Percentiles rank a stretch among this genome's conserved stretches.
Evolutionary conservation across 2,888 invertebrate species (phyloP).

Genomic region (Thymelicus lineola): DNA sequence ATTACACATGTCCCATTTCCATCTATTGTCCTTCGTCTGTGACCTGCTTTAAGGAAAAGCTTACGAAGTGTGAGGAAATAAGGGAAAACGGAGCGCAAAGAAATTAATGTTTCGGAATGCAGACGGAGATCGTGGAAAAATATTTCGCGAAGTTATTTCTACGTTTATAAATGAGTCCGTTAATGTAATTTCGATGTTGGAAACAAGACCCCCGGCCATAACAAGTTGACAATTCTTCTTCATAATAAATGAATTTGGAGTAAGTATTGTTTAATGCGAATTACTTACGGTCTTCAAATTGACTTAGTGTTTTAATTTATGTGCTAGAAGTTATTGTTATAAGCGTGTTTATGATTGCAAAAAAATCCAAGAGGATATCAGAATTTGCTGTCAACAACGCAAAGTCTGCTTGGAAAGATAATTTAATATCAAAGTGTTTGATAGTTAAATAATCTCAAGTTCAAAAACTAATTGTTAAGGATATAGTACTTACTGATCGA

Average conservation of each 20-base stretch:
- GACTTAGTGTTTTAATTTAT: constrained; percentile 2
- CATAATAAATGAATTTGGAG: constrained; percentile 25
- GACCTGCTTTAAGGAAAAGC: constrained; percentile 31
- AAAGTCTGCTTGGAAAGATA: no score
- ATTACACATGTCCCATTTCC: constrained; percentile 24
- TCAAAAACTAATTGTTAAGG: no score
- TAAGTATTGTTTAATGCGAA: constrained; percentile 19
- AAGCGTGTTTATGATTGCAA: neutral
- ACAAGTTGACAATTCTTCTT: constrained; percentile 21
- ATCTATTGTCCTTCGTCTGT: constrained; percentile 33
- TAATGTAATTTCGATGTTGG: constrained; percentile 35
- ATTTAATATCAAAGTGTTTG: no score
- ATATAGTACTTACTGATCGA: constrained; percentile 15
- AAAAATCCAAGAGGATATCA: no score
- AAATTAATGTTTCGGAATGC: constrained; percentile 49
- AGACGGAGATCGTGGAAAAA: constrained; percentile 39
- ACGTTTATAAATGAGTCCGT: constrained; percentile 27
- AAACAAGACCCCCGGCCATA: constrained; percentile 20
- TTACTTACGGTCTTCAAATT: constrained; percentile 17
- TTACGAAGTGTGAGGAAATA: constrained; percentile 45
- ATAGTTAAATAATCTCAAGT: no score
- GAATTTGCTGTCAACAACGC: no score
- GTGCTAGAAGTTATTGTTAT: neutral
- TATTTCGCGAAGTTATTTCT: constrained; percentile 40
- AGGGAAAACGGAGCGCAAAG: constrained; percentile 48